phyloP scores from a whole-genome alignment of 2,888 invertebrate genomes.

The Polietes domitor region DNA sequence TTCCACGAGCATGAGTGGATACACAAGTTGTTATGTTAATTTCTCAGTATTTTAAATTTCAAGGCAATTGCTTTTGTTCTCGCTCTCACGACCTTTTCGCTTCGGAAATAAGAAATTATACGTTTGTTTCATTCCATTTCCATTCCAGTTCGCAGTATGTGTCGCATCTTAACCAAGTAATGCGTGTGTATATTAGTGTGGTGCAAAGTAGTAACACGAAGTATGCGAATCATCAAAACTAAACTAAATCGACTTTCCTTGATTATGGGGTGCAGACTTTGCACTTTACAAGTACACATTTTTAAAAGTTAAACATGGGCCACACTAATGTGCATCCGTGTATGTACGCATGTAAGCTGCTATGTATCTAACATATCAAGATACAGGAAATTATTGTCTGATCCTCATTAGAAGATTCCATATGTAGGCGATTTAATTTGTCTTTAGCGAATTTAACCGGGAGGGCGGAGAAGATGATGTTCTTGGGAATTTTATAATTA shows the following conservation, averaged over 20 bases:
- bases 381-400: background rate
- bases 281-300: too few relatives aligned
- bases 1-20: background rate
- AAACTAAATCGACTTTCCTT: too few relatives aligned
- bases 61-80: background rate
- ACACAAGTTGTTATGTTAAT: conserved; percentile 6
- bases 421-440: background rate
- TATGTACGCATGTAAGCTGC: background rate
- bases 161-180: background rate
- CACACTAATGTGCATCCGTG: too few relatives aligned
- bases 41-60: conserved; percentile 20
- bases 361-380: background rate
- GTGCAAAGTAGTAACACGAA: too few relatives aligned
- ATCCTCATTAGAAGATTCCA: background rate
- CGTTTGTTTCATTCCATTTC: background rate
- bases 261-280: too few relatives aligned
- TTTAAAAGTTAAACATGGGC: too few relatives aligned
- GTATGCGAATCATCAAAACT: too few relatives aligned
- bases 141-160: background rate
- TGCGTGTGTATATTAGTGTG: background rate
- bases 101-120: background rate
- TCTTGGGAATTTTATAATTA: conserved; percentile 5
- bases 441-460: background rate
- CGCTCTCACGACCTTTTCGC: background rate
- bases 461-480: background rate